A percentile compares a stretch with the other conserved stretches of the same genome.
These are phyloP conservation scores for Epizoanthus rinbou DNA, from an alignment of 92 coral and sea anemone genomes.

Conservation along the genomic window DNA sequence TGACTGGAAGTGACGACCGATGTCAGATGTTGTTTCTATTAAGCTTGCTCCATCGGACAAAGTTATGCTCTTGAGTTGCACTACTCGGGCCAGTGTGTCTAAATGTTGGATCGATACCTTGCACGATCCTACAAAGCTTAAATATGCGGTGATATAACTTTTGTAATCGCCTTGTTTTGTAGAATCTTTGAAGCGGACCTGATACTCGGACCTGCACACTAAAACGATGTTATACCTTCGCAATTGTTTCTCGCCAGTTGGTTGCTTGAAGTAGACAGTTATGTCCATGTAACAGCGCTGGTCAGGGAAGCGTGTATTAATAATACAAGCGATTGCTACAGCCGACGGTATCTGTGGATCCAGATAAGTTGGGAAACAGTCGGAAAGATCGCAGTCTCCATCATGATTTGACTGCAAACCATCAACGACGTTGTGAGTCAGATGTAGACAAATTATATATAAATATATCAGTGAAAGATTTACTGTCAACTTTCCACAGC, in stretches of 20 bases:
- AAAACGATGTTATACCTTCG: too few species aligned
- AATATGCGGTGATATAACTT: not conserved
- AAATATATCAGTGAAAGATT: not conserved
- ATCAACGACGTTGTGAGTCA: not conserved
- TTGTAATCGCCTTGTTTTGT: not conserved
- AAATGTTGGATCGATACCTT: not conserved
- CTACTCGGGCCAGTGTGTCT: not conserved
- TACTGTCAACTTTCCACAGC: not conserved
- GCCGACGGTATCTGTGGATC: too few species aligned
- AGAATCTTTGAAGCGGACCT: not conserved
- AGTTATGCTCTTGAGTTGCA: too few species aligned
- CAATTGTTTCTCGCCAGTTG: too few species aligned
- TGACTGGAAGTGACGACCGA: too few species aligned
- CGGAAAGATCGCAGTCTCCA: not conserved
- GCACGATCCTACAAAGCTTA: not conserved
- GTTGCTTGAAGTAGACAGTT: too few species aligned
- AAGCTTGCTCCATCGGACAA: not conserved
- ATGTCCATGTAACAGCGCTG: too few species aligned
- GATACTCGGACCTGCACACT: too few species aligned
- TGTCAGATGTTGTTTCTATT: constrained; percentile 11
- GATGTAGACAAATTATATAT: not conserved
- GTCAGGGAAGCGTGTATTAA: too few species aligned
- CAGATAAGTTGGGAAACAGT: too few species aligned
- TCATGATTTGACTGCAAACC: not conserved
- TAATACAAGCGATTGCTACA: too few species aligned